Percentiles rank a stretch among this genome's conserved stretches.
Evolutionary conservation across 2,113 vertebrate species (phyloP).

Genomic region (Prunella fulvescens): DNA sequence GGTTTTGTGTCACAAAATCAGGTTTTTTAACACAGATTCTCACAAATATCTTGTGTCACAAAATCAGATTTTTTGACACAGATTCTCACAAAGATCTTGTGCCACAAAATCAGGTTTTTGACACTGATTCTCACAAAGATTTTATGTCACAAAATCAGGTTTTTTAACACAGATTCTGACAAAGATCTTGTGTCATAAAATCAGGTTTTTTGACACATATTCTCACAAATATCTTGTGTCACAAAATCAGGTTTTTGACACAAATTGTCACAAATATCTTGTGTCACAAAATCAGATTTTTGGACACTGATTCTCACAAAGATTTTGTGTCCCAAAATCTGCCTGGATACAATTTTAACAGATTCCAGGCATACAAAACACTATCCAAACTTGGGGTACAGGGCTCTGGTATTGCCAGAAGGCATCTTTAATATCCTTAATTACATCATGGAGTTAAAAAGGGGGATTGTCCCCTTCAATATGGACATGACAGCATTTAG

Average conservation of each 20-base stretch:
- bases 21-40: too few relatives aligned
- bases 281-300: background rate
- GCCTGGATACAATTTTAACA: background rate
- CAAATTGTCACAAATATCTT: too few relatives aligned
- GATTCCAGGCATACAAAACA: rapidly evolving
- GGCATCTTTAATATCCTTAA: background rate
- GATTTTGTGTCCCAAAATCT: background rate
- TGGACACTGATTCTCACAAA: too few relatives aligned
- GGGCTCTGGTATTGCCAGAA: background rate
- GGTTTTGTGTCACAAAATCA: background rate
- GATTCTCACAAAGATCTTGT: too few relatives aligned
- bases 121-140: too few relatives aligned
- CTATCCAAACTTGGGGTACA: too few relatives aligned
- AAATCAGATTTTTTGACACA: background rate
- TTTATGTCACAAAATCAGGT: background rate
- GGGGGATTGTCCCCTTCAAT: rapidly evolving
- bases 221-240: too few relatives aligned
- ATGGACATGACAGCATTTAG: too few relatives aligned
- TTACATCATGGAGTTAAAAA: background rate
- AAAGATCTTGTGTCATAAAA: background rate
- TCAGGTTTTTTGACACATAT: too few relatives aligned
- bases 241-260: background rate
- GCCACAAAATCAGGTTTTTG: background rate
- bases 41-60: too few relatives aligned
- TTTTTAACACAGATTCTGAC: too few relatives aligned